A percentile compares a stretch with the other conserved stretches of the same genome.
Conservation (phyloP, 2,113 vertebrate genomes). For the Eptatretus burgeri region DNA sequence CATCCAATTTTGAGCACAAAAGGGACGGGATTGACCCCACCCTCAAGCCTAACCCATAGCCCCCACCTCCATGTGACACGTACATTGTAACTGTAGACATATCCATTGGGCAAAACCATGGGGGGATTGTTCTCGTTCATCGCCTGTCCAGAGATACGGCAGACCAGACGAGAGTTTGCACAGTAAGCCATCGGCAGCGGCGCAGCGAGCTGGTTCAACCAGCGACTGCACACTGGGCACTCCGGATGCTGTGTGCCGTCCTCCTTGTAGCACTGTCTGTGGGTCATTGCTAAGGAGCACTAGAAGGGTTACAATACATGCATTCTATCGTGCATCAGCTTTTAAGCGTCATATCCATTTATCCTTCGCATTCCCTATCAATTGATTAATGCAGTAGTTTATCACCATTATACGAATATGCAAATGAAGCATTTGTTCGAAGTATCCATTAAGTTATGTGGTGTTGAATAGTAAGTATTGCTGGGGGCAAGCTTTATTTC, state of each 20-base stretch:
- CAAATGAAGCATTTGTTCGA: too few species aligned
- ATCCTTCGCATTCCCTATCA: too few species aligned
- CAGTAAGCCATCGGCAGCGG: conserved; percentile 95
- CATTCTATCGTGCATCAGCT: background rate
- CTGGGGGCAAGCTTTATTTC: too few species aligned
- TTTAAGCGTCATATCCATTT: background rate
- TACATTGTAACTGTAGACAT: conserved; percentile 95
- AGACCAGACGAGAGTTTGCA: conserved; percentile 90
- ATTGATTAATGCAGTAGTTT: too few species aligned
- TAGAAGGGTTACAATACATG: background rate
- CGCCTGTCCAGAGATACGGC: conserved; percentile 92
- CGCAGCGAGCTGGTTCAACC: conserved; percentile 84
- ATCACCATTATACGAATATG: too few species aligned
- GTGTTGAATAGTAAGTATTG: too few species aligned
- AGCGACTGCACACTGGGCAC: conserved; percentile 96
- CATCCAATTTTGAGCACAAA: background rate
- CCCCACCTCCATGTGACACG: conserved; percentile 15
- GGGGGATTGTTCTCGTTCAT: conserved; percentile 99
- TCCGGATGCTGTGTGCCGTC: conserved; percentile 91
- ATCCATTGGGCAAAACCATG: conserved; percentile 98
- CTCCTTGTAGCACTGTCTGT: conserved; percentile 96
- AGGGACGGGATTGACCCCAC: background rate
- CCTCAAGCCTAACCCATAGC: too few species aligned
- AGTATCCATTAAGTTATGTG: too few species aligned
- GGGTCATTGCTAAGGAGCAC: conserved; percentile 15